Percentiles rank a stretch among this genome's conserved stretches.
These are phyloP conservation scores for Leistus spinibarbis DNA, from an alignment of 2,888 invertebrate genomes.

Conservation along the genomic window DNA sequence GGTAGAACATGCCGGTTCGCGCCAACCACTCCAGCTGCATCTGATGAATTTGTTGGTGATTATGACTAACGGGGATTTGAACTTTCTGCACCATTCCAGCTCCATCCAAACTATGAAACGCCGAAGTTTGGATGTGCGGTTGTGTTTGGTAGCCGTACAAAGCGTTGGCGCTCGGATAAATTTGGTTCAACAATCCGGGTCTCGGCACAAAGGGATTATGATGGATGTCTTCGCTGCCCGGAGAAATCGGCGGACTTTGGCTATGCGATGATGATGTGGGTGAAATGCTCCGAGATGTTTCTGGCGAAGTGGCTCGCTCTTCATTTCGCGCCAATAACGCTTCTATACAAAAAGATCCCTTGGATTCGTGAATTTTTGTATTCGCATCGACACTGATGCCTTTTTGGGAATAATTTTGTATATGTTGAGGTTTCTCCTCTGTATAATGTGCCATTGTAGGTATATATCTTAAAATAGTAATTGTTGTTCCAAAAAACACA, in stretches of 20 bases:
- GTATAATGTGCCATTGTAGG: conserved; percentile 30
- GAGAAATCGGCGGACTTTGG: conserved; percentile 84
- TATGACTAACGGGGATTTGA: conserved; percentile 55
- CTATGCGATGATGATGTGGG: conserved; percentile 65
- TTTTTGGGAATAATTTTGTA: conserved; percentile 41
- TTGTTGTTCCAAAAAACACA: neutral
- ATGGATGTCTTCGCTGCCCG: conserved; percentile 77
- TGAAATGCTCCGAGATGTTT: conserved; percentile 54
- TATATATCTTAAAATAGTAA: neutral
- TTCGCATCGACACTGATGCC: conserved; percentile 52
- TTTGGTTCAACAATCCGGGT: conserved; percentile 63
- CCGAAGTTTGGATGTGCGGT: conserved; percentile 62
- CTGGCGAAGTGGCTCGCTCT: conserved; percentile 51
- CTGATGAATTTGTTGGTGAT: conserved; percentile 69
- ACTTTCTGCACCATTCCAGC: conserved; percentile 60
- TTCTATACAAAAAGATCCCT: conserved; percentile 87
- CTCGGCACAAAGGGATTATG: conserved; percentile 63
- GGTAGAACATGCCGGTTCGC: conserved; percentile 90
- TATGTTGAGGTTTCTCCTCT: conserved; percentile 29
- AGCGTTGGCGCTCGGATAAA: conserved; percentile 50
- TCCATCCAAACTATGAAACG: conserved; percentile 62
- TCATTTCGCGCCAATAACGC: conserved; percentile 71
- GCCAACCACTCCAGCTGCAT: conserved; percentile 91
- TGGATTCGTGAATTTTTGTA: conserved; percentile 55
- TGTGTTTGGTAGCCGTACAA: conserved; percentile 59